These are phyloP conservation scores for Indicator indicator DNA, from an alignment of 2,113 vertebrate genomes.

Conservation along the genomic window DNA sequence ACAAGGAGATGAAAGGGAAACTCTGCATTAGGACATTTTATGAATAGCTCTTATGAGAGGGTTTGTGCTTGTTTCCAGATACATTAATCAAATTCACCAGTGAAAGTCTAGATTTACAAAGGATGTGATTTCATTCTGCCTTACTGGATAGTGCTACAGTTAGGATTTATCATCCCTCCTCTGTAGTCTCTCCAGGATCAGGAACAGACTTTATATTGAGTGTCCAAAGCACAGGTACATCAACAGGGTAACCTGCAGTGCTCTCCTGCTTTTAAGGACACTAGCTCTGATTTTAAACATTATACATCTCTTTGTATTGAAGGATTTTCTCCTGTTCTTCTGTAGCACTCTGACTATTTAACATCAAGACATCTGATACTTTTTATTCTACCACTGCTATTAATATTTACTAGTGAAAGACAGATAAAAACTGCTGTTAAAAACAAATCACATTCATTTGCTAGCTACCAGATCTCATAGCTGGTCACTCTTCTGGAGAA, in stretches of 20 bases:
- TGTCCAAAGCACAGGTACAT: not conserved
- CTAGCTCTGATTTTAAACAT: slow-evolving; percentile 17
- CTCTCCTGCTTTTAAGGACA: not conserved
- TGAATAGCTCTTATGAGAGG: not conserved
- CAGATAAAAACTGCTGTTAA: slow-evolving; percentile 55
- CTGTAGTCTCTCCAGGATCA: not conserved
- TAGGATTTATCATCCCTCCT: not conserved
- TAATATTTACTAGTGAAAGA: slow-evolving; percentile 51
- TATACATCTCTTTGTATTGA: not conserved
- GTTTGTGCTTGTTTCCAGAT: not conserved
- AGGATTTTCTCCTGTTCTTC: not conserved
- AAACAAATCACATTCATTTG: slow-evolving; percentile 49
- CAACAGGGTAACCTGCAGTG: not conserved
- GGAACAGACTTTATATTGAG: not conserved
- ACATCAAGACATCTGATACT: not conserved
- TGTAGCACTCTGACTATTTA: not conserved
- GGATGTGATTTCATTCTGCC: not conserved
- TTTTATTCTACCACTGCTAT: slow-evolving; percentile 34
- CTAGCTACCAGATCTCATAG: slow-evolving; percentile 17
- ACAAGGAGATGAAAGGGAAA: not conserved
- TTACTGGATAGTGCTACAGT: not conserved
- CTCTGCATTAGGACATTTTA: not conserved
- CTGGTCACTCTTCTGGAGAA: slow-evolving; percentile 25
- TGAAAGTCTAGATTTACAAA: not conserved
- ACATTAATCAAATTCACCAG: not conserved